Conservation (phyloP, 1,140 invertebrate species). For the Drosophila erecta region DNA sequence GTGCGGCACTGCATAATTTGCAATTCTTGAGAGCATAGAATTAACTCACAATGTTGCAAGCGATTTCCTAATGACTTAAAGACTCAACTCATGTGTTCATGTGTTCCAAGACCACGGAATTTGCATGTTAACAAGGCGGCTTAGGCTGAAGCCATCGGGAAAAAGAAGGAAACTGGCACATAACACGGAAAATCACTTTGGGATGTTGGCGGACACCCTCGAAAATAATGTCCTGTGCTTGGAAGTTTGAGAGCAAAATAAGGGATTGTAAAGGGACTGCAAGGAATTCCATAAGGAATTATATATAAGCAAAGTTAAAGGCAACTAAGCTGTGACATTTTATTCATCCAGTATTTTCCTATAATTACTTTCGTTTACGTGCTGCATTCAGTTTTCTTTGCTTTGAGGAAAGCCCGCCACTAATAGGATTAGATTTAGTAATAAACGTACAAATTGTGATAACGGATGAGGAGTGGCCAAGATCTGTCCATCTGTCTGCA, state of each 20-base stretch:
- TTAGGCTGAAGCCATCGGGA: conserved; percentile 2
- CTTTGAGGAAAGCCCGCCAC: conserved; percentile 21
- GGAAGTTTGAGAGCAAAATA: neutral
- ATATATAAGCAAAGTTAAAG: neutral
- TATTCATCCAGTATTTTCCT: conserved; percentile 16
- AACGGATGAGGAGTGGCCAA: neutral
- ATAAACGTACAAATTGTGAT: conserved; percentile 34
- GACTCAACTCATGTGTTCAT: conserved; percentile 12
- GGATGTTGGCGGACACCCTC: too few species aligned
- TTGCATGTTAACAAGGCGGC: conserved; percentile 27
- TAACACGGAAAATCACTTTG: conserved; percentile 37
- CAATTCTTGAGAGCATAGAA: too few species aligned
- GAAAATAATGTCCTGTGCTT: neutral
- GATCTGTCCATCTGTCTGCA: conserved; percentile 3
- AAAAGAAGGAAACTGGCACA: conserved; percentile 13
- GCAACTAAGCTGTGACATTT: conserved; percentile 2
- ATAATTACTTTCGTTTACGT: conserved; percentile 33
- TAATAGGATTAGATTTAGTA: conserved; percentile 43
- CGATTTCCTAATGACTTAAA: conserved; percentile 30
- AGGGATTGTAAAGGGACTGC: neutral
- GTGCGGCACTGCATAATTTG: conserved; percentile 25
- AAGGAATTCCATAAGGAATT: neutral
- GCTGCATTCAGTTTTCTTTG: neutral
- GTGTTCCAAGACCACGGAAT: conserved; percentile 13
- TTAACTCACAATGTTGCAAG: conserved; percentile 16